Base-by-base conservation (phyloP, 2,797 vertebrate species). In the Rousettus madagascariensis region DNA sequence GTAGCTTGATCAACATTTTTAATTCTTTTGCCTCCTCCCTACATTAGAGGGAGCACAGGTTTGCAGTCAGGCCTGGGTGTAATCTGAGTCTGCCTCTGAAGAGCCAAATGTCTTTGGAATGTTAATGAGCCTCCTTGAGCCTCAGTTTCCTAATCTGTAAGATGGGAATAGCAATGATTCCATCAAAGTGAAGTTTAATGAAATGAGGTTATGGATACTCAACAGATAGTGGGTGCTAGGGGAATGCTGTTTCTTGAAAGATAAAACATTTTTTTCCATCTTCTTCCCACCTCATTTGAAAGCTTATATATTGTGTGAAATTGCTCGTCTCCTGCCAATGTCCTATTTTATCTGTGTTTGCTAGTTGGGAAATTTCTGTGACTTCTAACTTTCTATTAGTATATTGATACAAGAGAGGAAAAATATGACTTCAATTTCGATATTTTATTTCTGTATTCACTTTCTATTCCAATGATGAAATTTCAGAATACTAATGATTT, bases 301-400 rank as follows among this genome's bases (percentile, higher is more conserved):
- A 28, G 20, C 20, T 71, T 91, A 78, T 90, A 74, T 59, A 30
- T 15, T 28, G 30, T 6, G 0, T 82, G 38, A 49, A 92, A 94
- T 72, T 41, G 1, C 16, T 96, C 9, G 38, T 88, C 93, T 95
- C 75, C 36, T 41, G 53, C 6, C 8, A 69, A 38, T 80, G 59
- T 26, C 22, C 19, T 82, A n/a, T 69, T 80, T 90, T 86, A 88
- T 51, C 38, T 87, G 19, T 75, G 63, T 94, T 89, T 57, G 38
- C 72, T 93, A 51, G 12, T 84, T 93, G 59, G 59, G 49, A 95
- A 75, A 89, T 84, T 65, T 95, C 36, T 89, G 24, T 90, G 61
- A 82, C 43, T 85, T 95, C 65, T 49, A 89, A 94, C 17, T 75
- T 95, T 30, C 49, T 89, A 16, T 84, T 86, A 71, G 68, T 38